Percentiles rank a stretch among this genome's conserved stretches.
Conservation (phyloP, 2,888 invertebrate species). For the Lissonota sp. region DNA sequence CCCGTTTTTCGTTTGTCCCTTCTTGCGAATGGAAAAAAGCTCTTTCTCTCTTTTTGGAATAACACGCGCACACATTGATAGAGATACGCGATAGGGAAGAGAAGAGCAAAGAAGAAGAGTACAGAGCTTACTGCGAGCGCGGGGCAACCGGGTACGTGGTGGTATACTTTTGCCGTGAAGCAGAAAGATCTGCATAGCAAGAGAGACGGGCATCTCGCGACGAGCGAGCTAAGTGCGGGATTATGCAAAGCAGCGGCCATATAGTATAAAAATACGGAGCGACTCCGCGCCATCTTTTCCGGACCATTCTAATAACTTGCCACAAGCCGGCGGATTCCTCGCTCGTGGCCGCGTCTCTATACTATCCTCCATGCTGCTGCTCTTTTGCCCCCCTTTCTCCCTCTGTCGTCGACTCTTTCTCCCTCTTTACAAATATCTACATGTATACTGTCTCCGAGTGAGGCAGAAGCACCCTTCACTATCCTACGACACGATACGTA, state of each 20-base stretch:
- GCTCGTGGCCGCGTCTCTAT: slow-evolving; percentile 60
- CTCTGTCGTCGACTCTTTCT: slow-evolving; percentile 53
- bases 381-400: slow-evolving; percentile 63
- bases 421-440: slow-evolving; percentile 3
- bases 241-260: slow-evolving; percentile 84
- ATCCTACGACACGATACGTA: slow-evolving; percentile 22
- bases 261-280: slow-evolving; percentile 85
- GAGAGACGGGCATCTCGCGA: slow-evolving; percentile 79
- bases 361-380: slow-evolving; percentile 61
- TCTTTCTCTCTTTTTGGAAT: slow-evolving; percentile 64
- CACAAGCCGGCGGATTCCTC: slow-evolving; percentile 62
- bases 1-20: slow-evolving; percentile 73
- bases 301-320: slow-evolving; percentile 84
- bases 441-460: slow-evolving; percentile 24
- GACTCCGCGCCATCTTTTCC: slow-evolving; percentile 84
- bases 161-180: slow-evolving; percentile 60
- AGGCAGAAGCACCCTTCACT: slow-evolving; percentile 32
- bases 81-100: slow-evolving; percentile 48
- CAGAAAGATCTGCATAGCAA: slow-evolving; percentile 79
- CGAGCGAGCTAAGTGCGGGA: slow-evolving; percentile 84
- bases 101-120: slow-evolving; percentile 48
- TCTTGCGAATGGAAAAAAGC: slow-evolving; percentile 51
- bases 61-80: slow-evolving; percentile 17
- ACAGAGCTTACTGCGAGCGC: slow-evolving; percentile 52
- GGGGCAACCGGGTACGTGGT: slow-evolving; percentile 47